Conservation (phyloP, 1,140 invertebrate species). For the Pollicipes pollicipes region DNA sequence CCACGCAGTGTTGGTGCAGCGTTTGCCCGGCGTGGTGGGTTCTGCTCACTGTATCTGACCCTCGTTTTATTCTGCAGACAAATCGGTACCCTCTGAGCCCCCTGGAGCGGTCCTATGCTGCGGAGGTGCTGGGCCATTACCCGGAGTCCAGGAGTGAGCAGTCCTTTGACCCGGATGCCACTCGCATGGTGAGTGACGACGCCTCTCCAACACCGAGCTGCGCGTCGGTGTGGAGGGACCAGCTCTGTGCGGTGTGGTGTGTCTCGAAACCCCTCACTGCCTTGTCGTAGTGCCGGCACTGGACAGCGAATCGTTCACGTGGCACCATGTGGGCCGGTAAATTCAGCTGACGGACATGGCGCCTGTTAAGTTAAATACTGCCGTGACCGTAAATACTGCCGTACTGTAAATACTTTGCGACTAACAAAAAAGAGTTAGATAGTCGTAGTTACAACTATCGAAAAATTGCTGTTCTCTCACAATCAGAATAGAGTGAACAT, state of each 20-base stretch:
- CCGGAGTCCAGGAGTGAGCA: slow-evolving; percentile 79
- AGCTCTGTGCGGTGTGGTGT: neutral
- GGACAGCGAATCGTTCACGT: too few relatives aligned
- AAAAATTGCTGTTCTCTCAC: too few relatives aligned
- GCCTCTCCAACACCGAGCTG: too few relatives aligned
- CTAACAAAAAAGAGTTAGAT: too few relatives aligned
- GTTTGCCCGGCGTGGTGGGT: too few relatives aligned
- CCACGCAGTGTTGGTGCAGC: too few relatives aligned
- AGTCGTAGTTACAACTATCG: too few relatives aligned
- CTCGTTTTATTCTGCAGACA: neutral
- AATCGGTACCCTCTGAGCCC: slow-evolving; percentile 39
- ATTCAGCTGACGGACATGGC: neutral
- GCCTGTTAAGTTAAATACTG: neutral
- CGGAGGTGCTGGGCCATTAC: slow-evolving; percentile 82
- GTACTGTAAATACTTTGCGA: too few relatives aligned
- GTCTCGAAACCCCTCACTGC: neutral
- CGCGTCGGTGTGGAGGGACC: neutral
- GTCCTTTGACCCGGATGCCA: slow-evolving; percentile 83
- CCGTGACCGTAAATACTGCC: too few relatives aligned
- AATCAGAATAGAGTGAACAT: too few relatives aligned
- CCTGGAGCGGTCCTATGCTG: slow-evolving; percentile 81
- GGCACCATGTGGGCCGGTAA: neutral
- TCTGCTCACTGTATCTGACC: neutral
- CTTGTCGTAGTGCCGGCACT: too few relatives aligned
- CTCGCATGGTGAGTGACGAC: slow-evolving; percentile 87